These are phyloP conservation scores for Panthera uncia DNA, from an alignment of 2,113 vertebrate genomes.

Conservation along the genomic window DNA sequence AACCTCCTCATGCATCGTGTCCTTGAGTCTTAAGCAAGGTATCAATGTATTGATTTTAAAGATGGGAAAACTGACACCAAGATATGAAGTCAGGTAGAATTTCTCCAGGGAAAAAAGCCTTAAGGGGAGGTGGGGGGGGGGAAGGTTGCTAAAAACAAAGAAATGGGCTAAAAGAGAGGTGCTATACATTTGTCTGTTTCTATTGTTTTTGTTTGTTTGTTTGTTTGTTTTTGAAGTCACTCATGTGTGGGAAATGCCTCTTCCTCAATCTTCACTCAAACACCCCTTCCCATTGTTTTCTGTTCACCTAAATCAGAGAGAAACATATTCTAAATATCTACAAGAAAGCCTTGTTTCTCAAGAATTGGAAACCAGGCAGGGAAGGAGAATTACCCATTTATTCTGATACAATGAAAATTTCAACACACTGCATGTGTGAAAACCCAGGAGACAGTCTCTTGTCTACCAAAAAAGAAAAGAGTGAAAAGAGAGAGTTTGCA, in stretches of 20 bases:
- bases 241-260: not conserved
- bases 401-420: not conserved
- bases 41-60: not conserved
- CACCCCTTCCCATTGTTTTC: not conserved
- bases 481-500: not conserved
- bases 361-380: not conserved
- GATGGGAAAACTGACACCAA: not conserved
- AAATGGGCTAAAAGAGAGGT: not conserved
- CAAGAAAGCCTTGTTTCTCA: not conserved
- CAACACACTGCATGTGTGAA: not conserved
- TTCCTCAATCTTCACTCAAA: not conserved
- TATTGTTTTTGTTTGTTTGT: not conserved
- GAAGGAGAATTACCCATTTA: not conserved
- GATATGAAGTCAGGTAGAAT: not conserved
- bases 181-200: not conserved
- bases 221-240: not conserved
- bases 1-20: not conserved
- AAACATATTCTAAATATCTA: not conserved
- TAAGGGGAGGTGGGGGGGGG: not conserved
- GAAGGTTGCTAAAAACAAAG: not conserved
- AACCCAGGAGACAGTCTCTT: not conserved
- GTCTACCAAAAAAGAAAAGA: not conserved
- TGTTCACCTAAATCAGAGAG: not conserved
- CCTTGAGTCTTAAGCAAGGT: not conserved
- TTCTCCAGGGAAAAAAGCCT: not conserved